These are phyloP conservation scores for Apodemus speciosus DNA, from an alignment of 2,113 vertebrate species.

Conservation along the genomic window DNA sequence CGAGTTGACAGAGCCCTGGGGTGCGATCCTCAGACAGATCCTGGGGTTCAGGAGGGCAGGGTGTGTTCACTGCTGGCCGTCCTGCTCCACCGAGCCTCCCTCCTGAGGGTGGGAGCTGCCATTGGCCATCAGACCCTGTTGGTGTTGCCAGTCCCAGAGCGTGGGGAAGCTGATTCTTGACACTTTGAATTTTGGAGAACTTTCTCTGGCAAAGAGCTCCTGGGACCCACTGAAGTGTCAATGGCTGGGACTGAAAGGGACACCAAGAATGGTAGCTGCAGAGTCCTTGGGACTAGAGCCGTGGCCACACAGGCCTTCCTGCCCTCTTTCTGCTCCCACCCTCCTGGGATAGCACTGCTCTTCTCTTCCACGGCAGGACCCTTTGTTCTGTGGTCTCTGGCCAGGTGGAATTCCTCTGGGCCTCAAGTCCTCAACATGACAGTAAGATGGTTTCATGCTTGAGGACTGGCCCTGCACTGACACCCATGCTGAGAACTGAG, in stretches of 20 bases:
- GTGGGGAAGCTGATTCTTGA: not conserved
- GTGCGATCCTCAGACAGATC: not conserved
- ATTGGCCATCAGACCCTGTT: not conserved
- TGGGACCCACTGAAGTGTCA: not conserved
- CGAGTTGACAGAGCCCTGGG: not conserved
- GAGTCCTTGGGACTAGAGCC: accelerated
- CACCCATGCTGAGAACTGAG: not conserved
- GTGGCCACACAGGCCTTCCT: accelerated
- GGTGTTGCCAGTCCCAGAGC: not conserved
- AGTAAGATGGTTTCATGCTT: accelerated
- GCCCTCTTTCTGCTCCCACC: not conserved
- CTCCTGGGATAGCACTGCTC: accelerated
- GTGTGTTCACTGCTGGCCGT: not conserved
- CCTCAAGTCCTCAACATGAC: not conserved
- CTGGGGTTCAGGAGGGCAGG: not conserved
- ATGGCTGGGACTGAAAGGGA: accelerated
- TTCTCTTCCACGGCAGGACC: not conserved
- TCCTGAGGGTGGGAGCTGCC: not conserved
- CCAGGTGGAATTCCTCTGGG: accelerated
- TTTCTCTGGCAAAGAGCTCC: not conserved
- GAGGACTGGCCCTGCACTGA: not conserved
- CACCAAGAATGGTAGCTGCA: accelerated
- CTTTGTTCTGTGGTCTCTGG: not conserved
- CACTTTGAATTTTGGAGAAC: not conserved
- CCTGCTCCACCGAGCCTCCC: not conserved